A percentile compares a stretch with the other conserved stretches of the same genome.
These are phyloP conservation scores for Saiga tatarica DNA, from an alignment of 2,113 vertebrate genomes.

Conservation along the genomic window DNA sequence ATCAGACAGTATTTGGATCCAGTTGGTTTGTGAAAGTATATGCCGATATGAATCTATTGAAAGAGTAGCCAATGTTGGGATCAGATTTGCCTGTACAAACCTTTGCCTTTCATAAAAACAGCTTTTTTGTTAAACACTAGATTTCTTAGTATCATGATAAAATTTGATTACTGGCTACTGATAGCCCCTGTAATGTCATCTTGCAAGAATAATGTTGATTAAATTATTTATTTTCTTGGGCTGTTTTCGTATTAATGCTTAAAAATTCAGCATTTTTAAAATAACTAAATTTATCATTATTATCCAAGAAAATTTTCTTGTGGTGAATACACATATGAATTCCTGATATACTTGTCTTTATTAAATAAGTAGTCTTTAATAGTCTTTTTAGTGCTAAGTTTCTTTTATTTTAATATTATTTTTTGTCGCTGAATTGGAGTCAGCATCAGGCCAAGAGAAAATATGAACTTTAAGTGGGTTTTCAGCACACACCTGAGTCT, in stretches of 20 bases:
- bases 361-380: neutral
- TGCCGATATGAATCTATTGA: neutral
- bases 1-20: neutral
- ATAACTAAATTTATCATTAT: neutral
- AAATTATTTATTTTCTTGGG: constrained; percentile 40
- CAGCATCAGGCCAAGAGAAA: constrained; percentile 17
- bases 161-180: neutral
- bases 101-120: neutral
- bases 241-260: neutral
- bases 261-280: constrained; percentile 46
- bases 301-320: constrained; percentile 1
- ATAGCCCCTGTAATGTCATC: neutral
- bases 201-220: constrained; percentile 42
- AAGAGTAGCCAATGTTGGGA: neutral
- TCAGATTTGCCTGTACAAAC: neutral
- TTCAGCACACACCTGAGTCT: neutral
- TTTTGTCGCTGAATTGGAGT: constrained; percentile 21
- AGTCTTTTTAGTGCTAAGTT: constrained; percentile 8
- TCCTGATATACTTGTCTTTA: constrained; percentile 22
- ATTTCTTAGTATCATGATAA: constrained; percentile 22
- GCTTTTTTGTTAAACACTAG: constrained; percentile 32
- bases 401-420: neutral
- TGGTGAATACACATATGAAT: neutral
- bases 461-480: neutral
- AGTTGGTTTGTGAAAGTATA: constrained; percentile 1